A percentile compares a stretch with the other conserved stretches of the same genome.
These are phyloP conservation scores for Nycticryphes semicollaris DNA, from an alignment of 2,113 vertebrate genomes.

Conservation along the genomic window DNA sequence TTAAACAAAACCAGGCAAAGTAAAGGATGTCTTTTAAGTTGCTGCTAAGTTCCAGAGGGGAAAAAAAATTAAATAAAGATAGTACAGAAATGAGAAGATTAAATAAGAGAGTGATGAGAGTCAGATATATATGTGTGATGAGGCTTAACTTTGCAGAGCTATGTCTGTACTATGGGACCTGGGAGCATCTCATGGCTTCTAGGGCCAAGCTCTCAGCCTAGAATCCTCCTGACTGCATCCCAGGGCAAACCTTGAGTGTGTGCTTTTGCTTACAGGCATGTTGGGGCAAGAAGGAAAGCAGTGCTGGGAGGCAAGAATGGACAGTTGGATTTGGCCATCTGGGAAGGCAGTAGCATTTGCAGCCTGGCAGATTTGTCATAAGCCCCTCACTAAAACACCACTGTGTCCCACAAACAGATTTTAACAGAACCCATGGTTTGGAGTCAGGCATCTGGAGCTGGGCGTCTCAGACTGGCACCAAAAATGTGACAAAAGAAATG, in stretches of 20 bases:
- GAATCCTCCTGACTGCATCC: background rate
- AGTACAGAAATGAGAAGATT: background rate
- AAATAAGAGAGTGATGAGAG: background rate
- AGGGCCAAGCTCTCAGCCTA: no score
- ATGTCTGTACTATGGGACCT: no score
- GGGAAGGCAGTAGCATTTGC: background rate
- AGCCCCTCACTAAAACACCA: background rate
- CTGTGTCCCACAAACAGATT: background rate
- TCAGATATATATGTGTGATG: background rate
- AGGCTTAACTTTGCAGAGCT: background rate
- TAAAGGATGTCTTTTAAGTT: background rate
- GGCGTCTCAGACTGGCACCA: background rate
- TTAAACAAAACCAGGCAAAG: background rate
- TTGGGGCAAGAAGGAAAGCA: background rate
- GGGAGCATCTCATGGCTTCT: background rate
- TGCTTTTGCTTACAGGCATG: background rate
- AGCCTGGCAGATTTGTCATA: background rate
- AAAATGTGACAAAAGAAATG: background rate
- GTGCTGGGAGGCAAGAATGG: background rate
- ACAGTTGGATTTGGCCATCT: background rate
- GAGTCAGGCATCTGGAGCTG: background rate
- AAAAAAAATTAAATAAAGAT: fast-evolving
- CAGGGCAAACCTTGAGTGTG: background rate
- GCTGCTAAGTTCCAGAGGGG: background rate
- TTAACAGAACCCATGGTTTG: background rate